Base-by-base conservation (phyloP, 2,797 vertebrate species). In the Chloroceryle amazona region DNA sequence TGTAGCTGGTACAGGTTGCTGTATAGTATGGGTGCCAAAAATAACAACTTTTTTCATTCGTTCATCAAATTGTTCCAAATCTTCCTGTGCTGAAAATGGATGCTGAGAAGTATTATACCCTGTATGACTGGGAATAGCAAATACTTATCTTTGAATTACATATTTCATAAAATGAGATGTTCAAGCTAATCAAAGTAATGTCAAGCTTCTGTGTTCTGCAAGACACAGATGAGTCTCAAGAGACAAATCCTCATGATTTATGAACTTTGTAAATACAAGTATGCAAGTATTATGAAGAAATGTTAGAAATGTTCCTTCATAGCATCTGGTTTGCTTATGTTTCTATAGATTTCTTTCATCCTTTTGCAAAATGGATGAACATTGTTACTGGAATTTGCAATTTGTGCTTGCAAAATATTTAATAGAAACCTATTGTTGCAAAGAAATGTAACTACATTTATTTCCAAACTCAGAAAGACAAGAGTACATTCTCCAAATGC, bases 391-490 rank as follows among this genome's bases (percentile, higher is more conserved):
- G 21, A 74, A 81, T 72, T 88, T 89, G 41, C n/a, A 46, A 28
- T 84, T 58, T 55, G 5, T 66, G 5, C 5, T 89, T 87, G 29
- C 4, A 4, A 92, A 89, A 20, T 72, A 44, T 49, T 67, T 58
- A 54, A 29, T 9, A 79, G 29, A 62, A 73, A 4, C 22, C 18
- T 41, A 3, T 46, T 68, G 31, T 22, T 83, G 39, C 17, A 70
- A 81, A 90, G 12, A 65, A 67, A 79, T 35, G 11, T 11, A 95
- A 90, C 81, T 67, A 63, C 1, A 2, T 37, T 47, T 76, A 13
- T 67, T 97, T 91, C 46, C 23, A 79, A 84, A 92, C 16, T 58
- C 62, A 89, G 42, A 89, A 88, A 51, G 18, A 78, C 21, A 66
- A 44, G 7, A 44, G 7, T 49, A 0, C 35, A 85, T 86, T 82